A percentile compares a stretch with the other conserved stretches of the same genome.
Evolutionary conservation across 2,888 invertebrate genomes (phyloP).

Genomic region (Synergus umbraculus): DNA sequence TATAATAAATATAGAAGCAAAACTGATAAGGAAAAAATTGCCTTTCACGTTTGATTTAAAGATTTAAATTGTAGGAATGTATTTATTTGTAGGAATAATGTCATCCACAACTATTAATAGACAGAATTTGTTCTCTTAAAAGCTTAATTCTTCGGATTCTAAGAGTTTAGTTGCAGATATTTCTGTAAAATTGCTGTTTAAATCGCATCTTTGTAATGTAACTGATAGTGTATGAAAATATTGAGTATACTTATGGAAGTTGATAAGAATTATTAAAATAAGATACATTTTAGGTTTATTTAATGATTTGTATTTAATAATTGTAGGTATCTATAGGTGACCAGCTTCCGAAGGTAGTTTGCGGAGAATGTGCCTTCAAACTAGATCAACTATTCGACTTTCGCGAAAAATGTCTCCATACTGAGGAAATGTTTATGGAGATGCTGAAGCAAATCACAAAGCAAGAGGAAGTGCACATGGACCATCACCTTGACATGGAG

Average conservation of each 20-base stretch:
- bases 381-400: slow-evolving; percentile 80
- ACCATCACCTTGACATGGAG: slow-evolving; percentile 62
- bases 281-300: not conserved
- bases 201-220: not conserved
- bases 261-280: no score
- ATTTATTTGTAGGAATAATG: not conserved
- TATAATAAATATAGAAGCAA: not conserved
- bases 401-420: slow-evolving; percentile 79
- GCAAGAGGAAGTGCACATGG: slow-evolving; percentile 61
- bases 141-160: not conserved
- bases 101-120: slow-evolving; percentile 26
- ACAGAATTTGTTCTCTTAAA: not conserved
- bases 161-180: slow-evolving; percentile 10
- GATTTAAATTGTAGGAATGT: not conserved
- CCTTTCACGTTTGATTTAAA: not conserved
- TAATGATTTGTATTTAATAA: not conserved
- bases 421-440: slow-evolving; percentile 78
- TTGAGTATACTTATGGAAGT: not conserved
- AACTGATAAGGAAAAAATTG: not conserved
- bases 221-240: not conserved
- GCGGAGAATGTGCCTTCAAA: slow-evolving; percentile 80
- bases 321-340: slow-evolving; percentile 78
- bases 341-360: slow-evolving; percentile 81
- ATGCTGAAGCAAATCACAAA: slow-evolving; percentile 74
- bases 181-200: slow-evolving; percentile 35